Evolutionary conservation across 2,113 vertebrate genomes (phyloP).

Genomic region (Nerophis lumbriciformis): DNA sequence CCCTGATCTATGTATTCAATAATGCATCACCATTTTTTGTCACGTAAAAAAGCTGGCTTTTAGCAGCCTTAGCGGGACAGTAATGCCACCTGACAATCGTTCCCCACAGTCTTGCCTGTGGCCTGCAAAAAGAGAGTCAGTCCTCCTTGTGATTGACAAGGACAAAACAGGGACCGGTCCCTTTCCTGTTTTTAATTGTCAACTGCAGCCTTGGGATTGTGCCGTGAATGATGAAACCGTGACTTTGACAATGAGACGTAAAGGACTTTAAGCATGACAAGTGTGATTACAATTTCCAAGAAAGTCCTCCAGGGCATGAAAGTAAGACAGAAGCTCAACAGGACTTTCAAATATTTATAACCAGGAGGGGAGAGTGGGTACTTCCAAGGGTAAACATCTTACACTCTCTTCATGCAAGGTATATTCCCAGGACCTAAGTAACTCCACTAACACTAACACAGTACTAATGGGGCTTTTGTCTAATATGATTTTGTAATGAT

Average conservation of each 20-base stretch:
- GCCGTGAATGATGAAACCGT: slow-evolving; percentile 68
- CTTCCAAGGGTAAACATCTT: slow-evolving; percentile 64
- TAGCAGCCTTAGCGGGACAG: slow-evolving; percentile 57
- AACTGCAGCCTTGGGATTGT: slow-evolving; percentile 66
- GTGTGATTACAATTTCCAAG: slow-evolving; percentile 66
- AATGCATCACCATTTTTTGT: slow-evolving; percentile 66
- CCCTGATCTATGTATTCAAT: slow-evolving; percentile 68
- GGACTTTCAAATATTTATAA: slow-evolving; percentile 68
- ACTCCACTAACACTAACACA: neutral
- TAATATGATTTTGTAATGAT: neutral
- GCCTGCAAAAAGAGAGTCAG: slow-evolving; percentile 51
- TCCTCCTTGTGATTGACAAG: slow-evolving; percentile 74
- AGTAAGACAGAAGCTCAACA: slow-evolving; percentile 54
- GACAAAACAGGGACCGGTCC: slow-evolving; percentile 70
- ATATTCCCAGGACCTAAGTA: slow-evolving; percentile 24
- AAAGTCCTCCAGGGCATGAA: slow-evolving; percentile 59
- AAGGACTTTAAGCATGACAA: slow-evolving; percentile 65
- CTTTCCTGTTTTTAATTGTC: slow-evolving; percentile 72
- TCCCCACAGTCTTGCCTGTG: slow-evolving; percentile 67
- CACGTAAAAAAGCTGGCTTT: slow-evolving; percentile 70
- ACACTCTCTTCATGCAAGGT: slow-evolving; percentile 27
- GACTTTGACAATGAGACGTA: slow-evolving; percentile 73
- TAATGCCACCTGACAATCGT: slow-evolving; percentile 74
- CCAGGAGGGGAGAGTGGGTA: slow-evolving; percentile 30
- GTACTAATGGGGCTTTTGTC: too few relatives aligned